Base-by-base conservation (phyloP, 2,797 vertebrate species). In the Sebastes itinus region DNA sequence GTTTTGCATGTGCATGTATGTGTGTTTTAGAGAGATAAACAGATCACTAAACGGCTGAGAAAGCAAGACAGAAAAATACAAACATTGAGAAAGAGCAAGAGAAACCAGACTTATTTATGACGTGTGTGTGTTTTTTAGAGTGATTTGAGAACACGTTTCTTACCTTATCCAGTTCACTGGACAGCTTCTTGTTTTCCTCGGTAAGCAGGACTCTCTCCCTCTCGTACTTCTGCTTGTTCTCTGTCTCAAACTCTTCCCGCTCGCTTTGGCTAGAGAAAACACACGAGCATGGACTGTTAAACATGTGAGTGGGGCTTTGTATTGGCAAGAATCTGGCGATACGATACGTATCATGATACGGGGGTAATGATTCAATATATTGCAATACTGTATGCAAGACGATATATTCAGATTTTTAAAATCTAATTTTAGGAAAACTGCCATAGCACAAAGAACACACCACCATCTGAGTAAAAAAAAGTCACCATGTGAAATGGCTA, bases 131-230 rank as follows among this genome's bases (percentile, higher is more conserved):
- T 46, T 70, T 67, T 20, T 58, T 35, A 42, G 68, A 42, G 38
- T 61, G 23, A 52, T 22, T 59, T 22, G 30, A 25, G 32, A 65
- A 59, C 52, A 65, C 49, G 66, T 68, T 18, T 60, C 38, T 81
- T 86, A 99, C 98, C 97, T 98, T 97, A 87, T 99, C 98, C 67
- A 99, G 94, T 59, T 99, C 98, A 91, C 86, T 97, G n/a, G 96
- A 97, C 65, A 99, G 95, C 78, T 98, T 99, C 94, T 98, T 99
- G 85, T 99, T 99, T 75, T 99, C 97, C 54, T 99, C 98, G 0
- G 91, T 95, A 60, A 99, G 87, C 75, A 97, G 94, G 38, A 95
- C 79, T 86, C 96, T 95, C 90, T 99, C 99, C 73, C 97, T 94
- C 93, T 99, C 99, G 30, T 96, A 98, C 81, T 99, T 98, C 93